Evolutionary conservation across 2,113 vertebrate genomes (phyloP), one percentile per base, ranked within the genome.

Genomic region (Pygathrix nemaeus): DNA sequence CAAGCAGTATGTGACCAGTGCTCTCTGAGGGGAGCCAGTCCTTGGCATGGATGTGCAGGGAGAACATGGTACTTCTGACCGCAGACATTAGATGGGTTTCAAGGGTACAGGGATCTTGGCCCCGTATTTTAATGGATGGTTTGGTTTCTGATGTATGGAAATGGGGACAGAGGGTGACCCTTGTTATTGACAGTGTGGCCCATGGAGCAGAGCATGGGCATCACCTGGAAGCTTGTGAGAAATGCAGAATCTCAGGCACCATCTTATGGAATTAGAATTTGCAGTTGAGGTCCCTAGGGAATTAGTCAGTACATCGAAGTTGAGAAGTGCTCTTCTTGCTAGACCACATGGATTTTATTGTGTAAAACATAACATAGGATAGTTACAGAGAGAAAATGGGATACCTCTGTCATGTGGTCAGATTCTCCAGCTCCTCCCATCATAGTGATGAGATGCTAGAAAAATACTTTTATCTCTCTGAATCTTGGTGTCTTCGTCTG

Each of bases 31-130:
- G 1, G 43, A 59, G 10, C 27, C n/a, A 3, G 48, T 40, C 23
- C 16, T 13, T 0, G 3, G 25, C n/a, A 6, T 3, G 10, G 21
- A 5, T 1, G 0, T 16, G 84, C n/a, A 32, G 72, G 30, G 38
- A 78, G 21, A 25, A 88, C 43, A 32, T 11, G 12, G 14, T 7
- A 9, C 30, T 68, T n/a, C 52, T 18, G 43, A 45, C 35, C 8
- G 8, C 23, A 72, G 35, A 59, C 2, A 30, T 27, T 25, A 43
- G 6, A 21, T 21, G 30, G 8, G 50, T 27, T 20, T 66, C 20
- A 2, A 25, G 68, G 38, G 6, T 20, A 1, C 27, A 10, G 43
- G 40, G 20, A 61, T 66, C 21, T 38, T 38, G 48, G 48, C 3
- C 52, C 43, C 52, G 8, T 32, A 0, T 50, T 32, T 93, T 50